A percentile compares a stretch with the other conserved stretches of the same genome.
Evolutionary conservation across 2,888 invertebrate species (phyloP).

Genomic region (Phymatocera aterrima): DNA sequence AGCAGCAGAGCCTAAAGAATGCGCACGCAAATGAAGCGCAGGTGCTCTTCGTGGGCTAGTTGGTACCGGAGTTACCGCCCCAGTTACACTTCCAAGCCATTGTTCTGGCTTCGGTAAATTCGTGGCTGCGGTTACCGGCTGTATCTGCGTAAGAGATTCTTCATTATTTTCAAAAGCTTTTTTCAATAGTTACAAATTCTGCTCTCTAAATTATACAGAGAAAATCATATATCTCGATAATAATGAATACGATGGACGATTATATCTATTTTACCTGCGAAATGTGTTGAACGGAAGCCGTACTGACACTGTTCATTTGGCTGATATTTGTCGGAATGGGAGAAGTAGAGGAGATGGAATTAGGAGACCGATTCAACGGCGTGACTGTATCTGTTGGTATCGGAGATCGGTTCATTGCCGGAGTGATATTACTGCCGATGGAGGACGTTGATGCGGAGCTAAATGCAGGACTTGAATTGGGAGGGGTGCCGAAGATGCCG

Average conservation of each 20-base stretch:
- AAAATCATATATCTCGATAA: too few species aligned
- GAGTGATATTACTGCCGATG: constrained; percentile 60
- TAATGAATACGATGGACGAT: too few species aligned
- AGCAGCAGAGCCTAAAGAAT: constrained; percentile 76
- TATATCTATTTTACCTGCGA: constrained; percentile 33
- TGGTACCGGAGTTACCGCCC: constrained; percentile 71
- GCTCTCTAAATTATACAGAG: too few species aligned
- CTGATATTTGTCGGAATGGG: constrained; percentile 49
- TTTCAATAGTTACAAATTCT: too few species aligned
- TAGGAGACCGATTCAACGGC: constrained; percentile 62
- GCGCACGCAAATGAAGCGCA: constrained; percentile 76
- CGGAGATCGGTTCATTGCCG: constrained; percentile 63
- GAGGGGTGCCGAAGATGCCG: constrained; percentile 64
- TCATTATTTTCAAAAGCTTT: too few species aligned
- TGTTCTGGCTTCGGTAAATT: constrained; percentile 87
- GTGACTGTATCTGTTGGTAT: constrained; percentile 60
- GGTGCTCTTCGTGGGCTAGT: constrained; percentile 76
- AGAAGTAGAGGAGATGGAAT: constrained; percentile 60
- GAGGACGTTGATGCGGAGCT: constrained; percentile 71
- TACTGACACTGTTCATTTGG: background rate
- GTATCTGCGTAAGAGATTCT: constrained; percentile 67
- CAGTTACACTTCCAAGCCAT: constrained; percentile 87
- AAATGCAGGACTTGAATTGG: constrained; percentile 68
- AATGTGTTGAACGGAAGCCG: background rate
- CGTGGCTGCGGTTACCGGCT: constrained; percentile 70